phyloP scores from a whole-genome alignment of 2,113 vertebrate genomes.

The Atrichornis clamosus region DNA sequence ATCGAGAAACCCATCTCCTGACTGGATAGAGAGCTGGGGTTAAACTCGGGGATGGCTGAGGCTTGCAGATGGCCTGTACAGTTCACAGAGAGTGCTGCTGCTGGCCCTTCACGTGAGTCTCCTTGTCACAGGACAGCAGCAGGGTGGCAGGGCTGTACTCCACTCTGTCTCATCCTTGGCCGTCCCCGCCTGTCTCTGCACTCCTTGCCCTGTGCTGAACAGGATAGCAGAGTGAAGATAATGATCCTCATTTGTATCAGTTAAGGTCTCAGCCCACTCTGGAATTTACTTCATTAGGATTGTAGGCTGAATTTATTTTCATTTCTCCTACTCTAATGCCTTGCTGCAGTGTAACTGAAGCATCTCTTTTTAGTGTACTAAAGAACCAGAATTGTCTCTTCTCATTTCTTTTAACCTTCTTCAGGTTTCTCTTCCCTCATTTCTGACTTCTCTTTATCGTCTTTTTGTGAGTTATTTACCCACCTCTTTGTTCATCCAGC shows the following conservation, averaged over 20 bases:
- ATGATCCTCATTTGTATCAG: constrained; percentile 76
- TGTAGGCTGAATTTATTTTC: constrained; percentile 69
- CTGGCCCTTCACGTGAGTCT: not conserved
- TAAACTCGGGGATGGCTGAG: not conserved
- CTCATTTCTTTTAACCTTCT: constrained; percentile 1
- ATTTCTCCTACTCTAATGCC: constrained; percentile 48
- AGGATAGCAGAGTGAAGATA: constrained; percentile 60
- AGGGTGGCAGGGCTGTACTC: constrained; percentile 24
- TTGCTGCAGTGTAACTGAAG: constrained; percentile 43
- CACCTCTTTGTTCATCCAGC: not conserved
- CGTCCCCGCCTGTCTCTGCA: constrained; percentile 10
- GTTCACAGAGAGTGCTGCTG: not conserved
- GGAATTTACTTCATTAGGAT: constrained; percentile 69
- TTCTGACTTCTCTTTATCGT: not conserved
- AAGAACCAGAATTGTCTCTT: constrained; percentile 15
- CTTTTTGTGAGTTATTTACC: not conserved
- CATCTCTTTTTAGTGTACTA: not conserved
- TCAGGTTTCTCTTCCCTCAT: not conserved
- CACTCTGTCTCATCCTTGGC: not conserved
- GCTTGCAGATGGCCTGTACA: not conserved
- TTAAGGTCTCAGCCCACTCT: constrained; percentile 70
- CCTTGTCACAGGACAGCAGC: not conserved
- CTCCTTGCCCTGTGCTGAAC: constrained; percentile 48
- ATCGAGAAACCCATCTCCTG: not conserved
- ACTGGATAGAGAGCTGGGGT: not conserved